phyloP scores from a whole-genome alignment of 2,113 vertebrate genomes.

The Chelonoidis abingdonii region DNA sequence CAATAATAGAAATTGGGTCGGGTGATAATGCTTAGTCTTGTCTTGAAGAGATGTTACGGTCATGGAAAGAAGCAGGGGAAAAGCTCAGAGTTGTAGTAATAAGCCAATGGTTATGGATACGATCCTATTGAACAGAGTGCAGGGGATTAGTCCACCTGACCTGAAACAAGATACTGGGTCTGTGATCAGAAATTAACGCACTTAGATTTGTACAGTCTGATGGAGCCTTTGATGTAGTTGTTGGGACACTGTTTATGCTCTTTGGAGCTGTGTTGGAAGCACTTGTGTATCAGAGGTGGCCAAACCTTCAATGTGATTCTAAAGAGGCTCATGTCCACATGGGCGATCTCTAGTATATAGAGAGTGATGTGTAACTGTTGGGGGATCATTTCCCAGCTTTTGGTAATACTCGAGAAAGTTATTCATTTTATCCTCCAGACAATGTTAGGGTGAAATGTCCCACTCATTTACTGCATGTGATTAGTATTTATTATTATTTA shows the following conservation, averaged over 20 bases:
- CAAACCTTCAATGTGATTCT: background rate
- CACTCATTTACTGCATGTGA: background rate
- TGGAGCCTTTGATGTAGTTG: background rate
- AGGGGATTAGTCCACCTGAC: conserved; percentile 6
- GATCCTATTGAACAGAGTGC: background rate
- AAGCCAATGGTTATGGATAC: background rate
- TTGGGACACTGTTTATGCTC: background rate
- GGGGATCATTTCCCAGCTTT: background rate
- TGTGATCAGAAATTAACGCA: background rate
- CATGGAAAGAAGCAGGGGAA: background rate
- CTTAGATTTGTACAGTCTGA: background rate
- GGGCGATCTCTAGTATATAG: background rate
- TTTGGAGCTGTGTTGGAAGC: background rate
- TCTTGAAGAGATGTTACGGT: background rate
- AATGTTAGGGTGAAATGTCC: background rate
- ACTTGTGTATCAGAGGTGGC: background rate
- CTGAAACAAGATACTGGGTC: background rate
- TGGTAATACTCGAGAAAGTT: background rate
- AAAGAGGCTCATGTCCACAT: background rate
- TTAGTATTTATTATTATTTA: conserved; percentile 37
- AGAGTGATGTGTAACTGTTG: background rate
- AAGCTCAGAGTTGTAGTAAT: background rate
- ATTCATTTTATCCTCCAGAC: conserved; percentile 3
- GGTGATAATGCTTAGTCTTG: background rate
- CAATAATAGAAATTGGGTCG: conserved; percentile 3